phyloP scores from a whole-genome alignment of 2,797 vertebrate genomes.

The Galaxias olidus region DNA sequence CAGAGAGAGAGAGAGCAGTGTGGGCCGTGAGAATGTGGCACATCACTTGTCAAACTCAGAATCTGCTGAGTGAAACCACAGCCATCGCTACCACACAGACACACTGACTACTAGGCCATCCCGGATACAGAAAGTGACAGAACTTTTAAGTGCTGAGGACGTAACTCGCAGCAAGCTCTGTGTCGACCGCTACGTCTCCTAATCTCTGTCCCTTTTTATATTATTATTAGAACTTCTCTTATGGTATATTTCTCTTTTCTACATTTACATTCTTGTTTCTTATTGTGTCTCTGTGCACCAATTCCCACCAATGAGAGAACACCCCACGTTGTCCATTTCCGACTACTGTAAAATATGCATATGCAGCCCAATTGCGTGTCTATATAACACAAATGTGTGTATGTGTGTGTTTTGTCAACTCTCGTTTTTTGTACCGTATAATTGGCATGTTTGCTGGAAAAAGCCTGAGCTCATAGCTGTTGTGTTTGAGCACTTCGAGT shows the following conservation, averaged over 20 bases:
- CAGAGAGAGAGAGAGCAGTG: constrained; percentile 32
- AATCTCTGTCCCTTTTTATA: too few relatives aligned
- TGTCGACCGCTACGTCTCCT: too few relatives aligned
- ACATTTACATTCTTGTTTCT: too few relatives aligned
- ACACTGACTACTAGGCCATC: constrained; percentile 32
- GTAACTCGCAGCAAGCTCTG: too few relatives aligned
- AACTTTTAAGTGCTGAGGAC: too few relatives aligned
- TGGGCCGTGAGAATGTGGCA: constrained; percentile 69
- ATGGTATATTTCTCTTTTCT: too few relatives aligned
- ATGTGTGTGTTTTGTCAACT: background rate
- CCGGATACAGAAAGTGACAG: background rate
- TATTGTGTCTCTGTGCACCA: too few relatives aligned
- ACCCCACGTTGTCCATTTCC: too few relatives aligned
- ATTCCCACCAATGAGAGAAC: too few relatives aligned
- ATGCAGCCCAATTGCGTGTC: background rate
- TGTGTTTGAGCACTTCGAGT: background rate
- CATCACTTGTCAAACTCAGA: constrained; percentile 10
- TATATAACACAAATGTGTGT: background rate
- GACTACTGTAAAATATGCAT: background rate
- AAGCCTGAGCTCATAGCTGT: background rate
- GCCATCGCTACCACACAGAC: constrained; percentile 20
- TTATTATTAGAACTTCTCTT: too few relatives aligned
- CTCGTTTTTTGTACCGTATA: background rate
- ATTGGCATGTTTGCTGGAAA: background rate
- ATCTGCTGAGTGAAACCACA: constrained; percentile 49